Conservation (phyloP, 2,888 invertebrate genomes). For the Nezara viridula region DNA sequence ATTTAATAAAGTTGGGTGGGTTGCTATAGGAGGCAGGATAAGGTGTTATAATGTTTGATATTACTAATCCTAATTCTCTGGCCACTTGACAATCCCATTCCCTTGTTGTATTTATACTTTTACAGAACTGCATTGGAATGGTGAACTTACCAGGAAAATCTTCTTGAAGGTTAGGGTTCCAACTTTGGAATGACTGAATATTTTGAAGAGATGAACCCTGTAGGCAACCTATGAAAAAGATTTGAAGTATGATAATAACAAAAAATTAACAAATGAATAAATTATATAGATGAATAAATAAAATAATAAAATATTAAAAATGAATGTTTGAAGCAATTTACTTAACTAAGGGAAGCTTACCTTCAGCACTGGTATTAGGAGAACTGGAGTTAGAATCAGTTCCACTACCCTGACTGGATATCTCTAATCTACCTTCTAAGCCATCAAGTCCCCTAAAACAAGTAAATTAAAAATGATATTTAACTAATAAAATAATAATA, state of each 20-base stretch:
- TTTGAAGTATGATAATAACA: background rate
- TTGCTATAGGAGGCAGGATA: too few species aligned
- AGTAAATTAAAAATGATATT: background rate
- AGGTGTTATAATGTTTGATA: background rate
- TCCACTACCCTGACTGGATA: constrained; percentile 63
- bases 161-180: constrained; percentile 54
- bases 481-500: background rate
- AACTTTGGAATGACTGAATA: constrained; percentile 41
- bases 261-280: background rate
- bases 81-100: background rate
- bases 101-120: background rate
- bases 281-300: background rate
- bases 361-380: constrained; percentile 60
- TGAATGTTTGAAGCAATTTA: background rate
- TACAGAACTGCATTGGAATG: background rate
- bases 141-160: constrained; percentile 44
- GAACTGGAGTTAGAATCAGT: constrained; percentile 65
- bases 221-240: constrained; percentile 48
- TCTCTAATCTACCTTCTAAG: constrained; percentile 67
- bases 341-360: background rate
- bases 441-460: constrained; percentile 50
- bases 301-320: background rate
- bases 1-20: too few species aligned
- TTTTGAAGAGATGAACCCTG: constrained; percentile 39
- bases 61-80: background rate